Evolutionary conservation across 64 coral and sea anemone species (phyloP).

Genomic region (Pachyseris speciosa): DNA sequence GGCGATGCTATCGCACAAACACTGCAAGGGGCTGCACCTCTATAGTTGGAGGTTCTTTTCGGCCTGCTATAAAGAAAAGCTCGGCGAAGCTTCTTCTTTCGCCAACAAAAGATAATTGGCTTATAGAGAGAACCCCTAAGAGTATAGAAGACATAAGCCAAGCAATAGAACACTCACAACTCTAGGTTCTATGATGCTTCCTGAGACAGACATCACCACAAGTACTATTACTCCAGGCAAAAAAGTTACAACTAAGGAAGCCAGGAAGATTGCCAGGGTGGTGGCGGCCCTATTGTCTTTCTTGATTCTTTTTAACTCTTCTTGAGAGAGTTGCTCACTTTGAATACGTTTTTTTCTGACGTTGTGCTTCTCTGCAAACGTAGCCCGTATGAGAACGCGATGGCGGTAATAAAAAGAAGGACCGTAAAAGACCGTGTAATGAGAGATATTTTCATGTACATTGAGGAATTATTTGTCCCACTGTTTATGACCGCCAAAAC

Average conservation of each 20-base stretch:
- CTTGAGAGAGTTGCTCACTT: neutral
- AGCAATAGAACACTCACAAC: neutral
- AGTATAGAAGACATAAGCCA: neutral
- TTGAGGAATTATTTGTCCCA: too few species aligned
- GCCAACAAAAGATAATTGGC: conserved; percentile 9
- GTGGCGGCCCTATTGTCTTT: neutral
- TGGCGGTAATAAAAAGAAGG: too few species aligned
- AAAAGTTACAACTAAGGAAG: neutral
- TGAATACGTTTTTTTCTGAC: neutral
- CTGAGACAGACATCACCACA: neutral
- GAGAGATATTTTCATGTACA: too few species aligned
- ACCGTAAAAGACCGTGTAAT: too few species aligned
- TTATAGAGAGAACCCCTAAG: neutral
- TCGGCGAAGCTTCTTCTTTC: neutral
- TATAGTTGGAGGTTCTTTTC: neutral
- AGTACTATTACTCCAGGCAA: neutral
- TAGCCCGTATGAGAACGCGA: neutral
- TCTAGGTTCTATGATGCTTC: neutral
- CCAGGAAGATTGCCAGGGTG: neutral
- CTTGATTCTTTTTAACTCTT: neutral
- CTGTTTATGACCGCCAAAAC: too few species aligned
- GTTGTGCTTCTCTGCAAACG: neutral
- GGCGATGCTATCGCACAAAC: neutral
- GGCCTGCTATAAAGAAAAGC: neutral
- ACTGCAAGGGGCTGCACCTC: too few species aligned